These are phyloP conservation scores for Hirudinaria manillensis DNA, from an alignment of 2,888 invertebrate species.

Conservation along the genomic window DNA sequence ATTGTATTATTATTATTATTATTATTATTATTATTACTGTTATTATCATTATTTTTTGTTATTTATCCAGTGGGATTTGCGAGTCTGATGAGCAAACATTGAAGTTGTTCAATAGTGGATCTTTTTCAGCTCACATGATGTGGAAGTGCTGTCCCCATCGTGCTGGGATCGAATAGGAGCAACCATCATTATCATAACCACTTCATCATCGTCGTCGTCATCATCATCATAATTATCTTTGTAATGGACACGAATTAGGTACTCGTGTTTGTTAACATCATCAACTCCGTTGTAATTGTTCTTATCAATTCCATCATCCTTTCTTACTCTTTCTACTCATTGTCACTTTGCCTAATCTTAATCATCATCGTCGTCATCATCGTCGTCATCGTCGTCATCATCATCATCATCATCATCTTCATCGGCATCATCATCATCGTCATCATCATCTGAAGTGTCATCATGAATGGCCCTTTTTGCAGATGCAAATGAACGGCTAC, in stretches of 20 bases:
- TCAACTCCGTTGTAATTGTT: background rate
- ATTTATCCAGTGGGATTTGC: background rate
- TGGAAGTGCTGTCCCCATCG: no score
- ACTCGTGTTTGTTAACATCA: no score
- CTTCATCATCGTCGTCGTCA: slow-evolving; percentile 2
- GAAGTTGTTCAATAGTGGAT: no score
- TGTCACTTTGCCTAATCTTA: no score
- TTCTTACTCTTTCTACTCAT: no score
- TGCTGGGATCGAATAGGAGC: background rate
- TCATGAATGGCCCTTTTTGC: background rate
- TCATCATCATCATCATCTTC: background rate
- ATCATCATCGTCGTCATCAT: no score
- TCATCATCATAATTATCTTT: slow-evolving; percentile 14
- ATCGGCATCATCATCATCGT: no score
- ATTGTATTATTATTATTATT: background rate
- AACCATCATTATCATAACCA: background rate
- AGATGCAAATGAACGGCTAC: slow-evolving; percentile 26
- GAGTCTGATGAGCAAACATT: background rate
- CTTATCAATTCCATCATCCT: background rate
- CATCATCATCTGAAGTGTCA: background rate
- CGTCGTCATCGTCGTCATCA: background rate
- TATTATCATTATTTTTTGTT: slow-evolving; percentile 9
- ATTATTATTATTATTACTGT: slow-evolving; percentile 15
- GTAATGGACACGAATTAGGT: background rate
- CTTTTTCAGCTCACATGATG: background rate